Evolutionary conservation across 2,888 invertebrate genomes (phyloP), one percentile per base, ranked within the genome.

Genomic region (Eurytoma adleriae): DNA sequence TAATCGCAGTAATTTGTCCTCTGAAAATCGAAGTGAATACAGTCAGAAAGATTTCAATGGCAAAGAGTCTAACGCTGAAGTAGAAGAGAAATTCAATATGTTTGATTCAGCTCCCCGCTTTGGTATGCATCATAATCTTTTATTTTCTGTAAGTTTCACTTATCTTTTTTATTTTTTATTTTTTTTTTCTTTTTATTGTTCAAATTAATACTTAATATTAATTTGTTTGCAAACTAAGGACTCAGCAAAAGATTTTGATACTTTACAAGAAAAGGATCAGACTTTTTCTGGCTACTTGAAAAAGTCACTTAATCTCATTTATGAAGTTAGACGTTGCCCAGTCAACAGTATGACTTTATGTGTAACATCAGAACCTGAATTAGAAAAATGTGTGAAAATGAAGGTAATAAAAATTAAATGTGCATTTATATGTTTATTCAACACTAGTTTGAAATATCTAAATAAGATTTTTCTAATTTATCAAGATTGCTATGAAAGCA

Each of bases 381-480:
- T 96, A 92, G 95, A 95, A 77, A 99, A 99, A 91, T 99, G 99
- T 89, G 92, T 96, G 62, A 96, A 96, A 91, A 98, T 98, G 97
- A 95, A 93, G 93, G 97, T 96, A 91, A 57, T 66, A 64, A 57
- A 59, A 48, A 61, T 54, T 27, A 50, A 56, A 48, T 2, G 72
- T 68, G 52, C n/a, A 40, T 4, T 40, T 40, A 4, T 5, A n/a
- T n/a, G 5, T 7, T 4, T 7, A 5, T 40, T 40, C 4, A 40
- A 7, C 5, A 4, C 4, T 40, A 40, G 40, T 4, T 40, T 40
- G 40, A 40, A 40, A 40, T 7, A 40, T 40, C 40, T 40, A 40
- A 79, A 48, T 16, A 67, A 50, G 62, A n/a, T n/a, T n/a, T n/a
- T n/a, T n/a, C 64, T 77, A n/a, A n/a, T 76, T 82, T 1, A 82